phyloP scores from a whole-genome alignment of 2,888 invertebrate genomes.

The Strigamia maritima region DNA sequence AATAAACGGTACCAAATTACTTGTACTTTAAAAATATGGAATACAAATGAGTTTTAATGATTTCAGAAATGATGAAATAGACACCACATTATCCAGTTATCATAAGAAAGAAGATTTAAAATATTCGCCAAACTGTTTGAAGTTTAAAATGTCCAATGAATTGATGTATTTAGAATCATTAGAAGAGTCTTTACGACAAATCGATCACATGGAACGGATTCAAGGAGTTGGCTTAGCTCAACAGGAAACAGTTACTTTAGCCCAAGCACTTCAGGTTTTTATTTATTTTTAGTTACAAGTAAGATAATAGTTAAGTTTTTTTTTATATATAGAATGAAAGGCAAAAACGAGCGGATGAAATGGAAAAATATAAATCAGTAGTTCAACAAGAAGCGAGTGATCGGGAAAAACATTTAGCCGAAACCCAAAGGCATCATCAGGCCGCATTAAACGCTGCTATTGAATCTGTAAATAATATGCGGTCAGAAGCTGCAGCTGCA shows the following conservation, averaged over 20 bases:
- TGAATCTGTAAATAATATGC: constrained; percentile 43
- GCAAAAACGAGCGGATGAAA: constrained; percentile 47
- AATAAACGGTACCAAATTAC: not conserved
- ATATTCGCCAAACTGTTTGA: constrained; percentile 60
- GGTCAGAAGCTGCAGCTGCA: constrained; percentile 44
- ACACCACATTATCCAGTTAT: not conserved
- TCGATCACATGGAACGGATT: constrained; percentile 59
- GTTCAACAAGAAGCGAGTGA: constrained; percentile 46
- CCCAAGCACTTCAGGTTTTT: constrained; percentile 52
- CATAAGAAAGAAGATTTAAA: constrained; percentile 47
- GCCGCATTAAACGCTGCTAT: constrained; percentile 44
- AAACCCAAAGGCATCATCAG: constrained; percentile 41
- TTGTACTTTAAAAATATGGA: too few species aligned
- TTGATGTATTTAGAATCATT: constrained; percentile 62
- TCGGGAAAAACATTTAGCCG: constrained; percentile 47
- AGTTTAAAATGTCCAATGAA: constrained; percentile 62
- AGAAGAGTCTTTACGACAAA: constrained; percentile 60
- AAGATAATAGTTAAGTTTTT: not conserved
- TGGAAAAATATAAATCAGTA: constrained; percentile 46
- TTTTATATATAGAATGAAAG: constrained; percentile 42
- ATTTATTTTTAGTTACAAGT: not conserved
- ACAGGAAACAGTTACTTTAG: constrained; percentile 52
- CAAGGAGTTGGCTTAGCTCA: constrained; percentile 51
- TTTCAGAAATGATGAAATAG: not conserved
- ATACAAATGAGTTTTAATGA: too few species aligned